These are phyloP conservation scores for Andrena bucephala DNA, from an alignment of 2,888 invertebrate species.

Conservation along the genomic window DNA sequence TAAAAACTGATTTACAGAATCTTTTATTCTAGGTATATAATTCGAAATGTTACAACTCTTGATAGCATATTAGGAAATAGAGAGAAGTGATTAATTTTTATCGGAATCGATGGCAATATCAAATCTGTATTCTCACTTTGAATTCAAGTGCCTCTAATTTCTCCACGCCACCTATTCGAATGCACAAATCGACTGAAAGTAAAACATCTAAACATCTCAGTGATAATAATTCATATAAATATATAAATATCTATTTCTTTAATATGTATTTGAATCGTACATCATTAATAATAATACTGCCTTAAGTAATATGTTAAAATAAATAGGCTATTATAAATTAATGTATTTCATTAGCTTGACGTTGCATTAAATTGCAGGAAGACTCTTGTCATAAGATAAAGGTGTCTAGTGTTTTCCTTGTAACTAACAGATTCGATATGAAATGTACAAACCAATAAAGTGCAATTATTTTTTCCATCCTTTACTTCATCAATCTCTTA, in stretches of 20 bases:
- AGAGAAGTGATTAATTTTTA: slow-evolving; percentile 1
- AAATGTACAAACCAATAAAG: slow-evolving; percentile 25
- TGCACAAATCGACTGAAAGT: slow-evolving; percentile 11
- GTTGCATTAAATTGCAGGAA: slow-evolving; percentile 36
- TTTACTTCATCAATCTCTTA: slow-evolving; percentile 41
- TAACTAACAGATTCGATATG: slow-evolving; percentile 14
- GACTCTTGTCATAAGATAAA: slow-evolving; percentile 26
- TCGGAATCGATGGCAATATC: slow-evolving; percentile 4
- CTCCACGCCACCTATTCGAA: background rate
- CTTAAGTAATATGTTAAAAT: slow-evolving; percentile 22
- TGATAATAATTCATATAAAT: slow-evolving; percentile 26
- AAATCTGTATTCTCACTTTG: slow-evolving; percentile 11
- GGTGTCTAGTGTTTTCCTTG: slow-evolving; percentile 20
- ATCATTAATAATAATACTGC: slow-evolving; percentile 28
- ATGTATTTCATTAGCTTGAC: slow-evolving; percentile 27
- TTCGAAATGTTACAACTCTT: slow-evolving; percentile 17
- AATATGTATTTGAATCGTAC: slow-evolving; percentile 17
- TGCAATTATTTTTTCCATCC: slow-evolving; percentile 26
- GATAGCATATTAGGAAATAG: background rate
- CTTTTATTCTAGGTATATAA: slow-evolving; percentile 28
- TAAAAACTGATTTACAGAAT: slow-evolving; percentile 21
- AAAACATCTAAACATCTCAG: slow-evolving; percentile 15
- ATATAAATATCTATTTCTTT: slow-evolving; percentile 29
- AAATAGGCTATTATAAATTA: slow-evolving; percentile 40
- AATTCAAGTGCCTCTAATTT: slow-evolving; percentile 5